Conservation (phyloP, 1,140 invertebrate genomes). For the Lepidurus packardi region DNA sequence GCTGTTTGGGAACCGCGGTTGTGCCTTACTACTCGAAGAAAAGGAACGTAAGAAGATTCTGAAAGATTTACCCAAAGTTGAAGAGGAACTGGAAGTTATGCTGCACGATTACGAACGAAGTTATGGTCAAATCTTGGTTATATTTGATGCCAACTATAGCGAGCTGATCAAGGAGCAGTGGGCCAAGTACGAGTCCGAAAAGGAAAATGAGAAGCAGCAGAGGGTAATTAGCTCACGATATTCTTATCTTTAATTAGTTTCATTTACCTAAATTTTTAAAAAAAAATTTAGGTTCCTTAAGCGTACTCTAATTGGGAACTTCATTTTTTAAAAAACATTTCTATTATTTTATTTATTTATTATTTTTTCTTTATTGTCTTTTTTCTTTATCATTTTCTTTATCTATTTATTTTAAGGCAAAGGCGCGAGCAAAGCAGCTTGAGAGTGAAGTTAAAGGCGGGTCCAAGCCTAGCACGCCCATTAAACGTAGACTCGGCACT, state of each 20-base stretch:
- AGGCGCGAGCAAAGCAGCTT: slow-evolving; percentile 23
- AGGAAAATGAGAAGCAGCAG: slow-evolving; percentile 45
- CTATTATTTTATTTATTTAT: slow-evolving; percentile 13
- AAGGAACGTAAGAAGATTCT: slow-evolving; percentile 68
- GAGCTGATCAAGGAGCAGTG: slow-evolving; percentile 45
- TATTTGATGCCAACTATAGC: slow-evolving; percentile 43
- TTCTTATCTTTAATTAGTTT: no score
- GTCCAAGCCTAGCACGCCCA: slow-evolving; percentile 27
- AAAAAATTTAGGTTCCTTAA: no score
- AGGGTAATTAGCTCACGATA: slow-evolving; percentile 39
- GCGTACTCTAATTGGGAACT: neutral
- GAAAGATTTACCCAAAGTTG: slow-evolving; percentile 51
- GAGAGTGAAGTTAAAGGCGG: slow-evolving; percentile 29
- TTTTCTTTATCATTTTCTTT: no score
- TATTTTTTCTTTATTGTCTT: no score
- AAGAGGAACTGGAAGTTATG: slow-evolving; percentile 44
- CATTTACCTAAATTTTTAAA: no score
- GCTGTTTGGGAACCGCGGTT: slow-evolving; percentile 71
- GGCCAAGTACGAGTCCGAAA: slow-evolving; percentile 42
- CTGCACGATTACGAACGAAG: slow-evolving; percentile 43
- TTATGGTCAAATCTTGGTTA: slow-evolving; percentile 42
- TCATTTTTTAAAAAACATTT: neutral
- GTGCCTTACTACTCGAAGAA: slow-evolving; percentile 73
- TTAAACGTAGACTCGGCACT: slow-evolving; percentile 30
- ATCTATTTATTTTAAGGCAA: slow-evolving; percentile 25